These are phyloP conservation scores for Rhinophrynus dorsalis DNA, from an alignment of 2,797 vertebrate species.

Conservation along the genomic window DNA sequence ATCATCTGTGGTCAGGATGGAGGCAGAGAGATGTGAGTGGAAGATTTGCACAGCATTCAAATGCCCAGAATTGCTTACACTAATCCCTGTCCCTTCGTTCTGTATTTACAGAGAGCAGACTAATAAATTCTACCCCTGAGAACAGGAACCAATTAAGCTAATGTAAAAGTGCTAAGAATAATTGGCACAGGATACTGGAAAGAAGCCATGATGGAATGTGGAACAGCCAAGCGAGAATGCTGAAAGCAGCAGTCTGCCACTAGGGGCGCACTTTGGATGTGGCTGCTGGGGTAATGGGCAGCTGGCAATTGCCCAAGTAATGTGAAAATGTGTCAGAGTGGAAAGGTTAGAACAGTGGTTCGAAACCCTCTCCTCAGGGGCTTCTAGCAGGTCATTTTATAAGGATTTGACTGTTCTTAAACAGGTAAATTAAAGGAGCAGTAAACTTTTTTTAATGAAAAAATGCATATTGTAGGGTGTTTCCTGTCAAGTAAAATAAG, in stretches of 20 bases:
- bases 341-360: too few relatives aligned
- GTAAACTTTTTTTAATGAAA: too few relatives aligned
- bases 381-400: too few relatives aligned
- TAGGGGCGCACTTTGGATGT: conserved; percentile 4
- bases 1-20: conserved; percentile 3
- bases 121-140: conserved; percentile 53
- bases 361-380: too few relatives aligned
- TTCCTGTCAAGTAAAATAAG: too few relatives aligned
- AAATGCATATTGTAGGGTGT: too few relatives aligned
- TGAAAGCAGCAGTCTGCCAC: conserved; percentile 8
- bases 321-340: neutral
- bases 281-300: neutral
- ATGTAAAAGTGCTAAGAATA: conserved; percentile 47
- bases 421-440: too few relatives aligned
- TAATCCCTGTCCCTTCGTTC: conserved; percentile 39
- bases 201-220: conserved; percentile 19
- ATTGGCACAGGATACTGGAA: conserved; percentile 45
- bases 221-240: neutral
- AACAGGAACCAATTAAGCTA: conserved; percentile 53
- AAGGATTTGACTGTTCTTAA: too few relatives aligned
- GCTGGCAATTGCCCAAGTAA: neutral
- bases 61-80: conserved; percentile 42
- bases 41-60: conserved; percentile 23
- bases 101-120: conserved; percentile 51
- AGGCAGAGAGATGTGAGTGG: conserved; percentile 13